A percentile compares a stretch with the other conserved stretches of the same genome.
Evolutionary conservation across 2,888 invertebrate species (phyloP).

Genomic region (Diplazon laetatorius): DNA sequence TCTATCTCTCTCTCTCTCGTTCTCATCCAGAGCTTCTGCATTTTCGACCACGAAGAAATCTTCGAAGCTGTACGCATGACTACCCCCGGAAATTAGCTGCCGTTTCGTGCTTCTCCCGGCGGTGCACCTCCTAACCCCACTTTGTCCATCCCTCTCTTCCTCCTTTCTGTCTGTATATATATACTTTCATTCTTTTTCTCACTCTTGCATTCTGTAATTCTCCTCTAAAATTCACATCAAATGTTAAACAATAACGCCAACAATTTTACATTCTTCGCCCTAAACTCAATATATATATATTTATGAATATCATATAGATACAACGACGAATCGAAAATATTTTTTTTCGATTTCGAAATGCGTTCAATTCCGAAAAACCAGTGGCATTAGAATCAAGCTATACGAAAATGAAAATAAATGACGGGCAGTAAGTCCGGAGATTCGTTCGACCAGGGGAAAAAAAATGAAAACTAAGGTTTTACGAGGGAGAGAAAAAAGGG

Average conservation of each 20-base stretch:
- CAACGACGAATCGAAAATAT: neutral
- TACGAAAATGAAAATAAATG: slow-evolving; percentile 6
- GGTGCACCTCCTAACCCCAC: slow-evolving; percentile 25
- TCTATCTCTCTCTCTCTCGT: slow-evolving; percentile 35
- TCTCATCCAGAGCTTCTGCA: slow-evolving; percentile 39
- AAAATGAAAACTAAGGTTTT: slow-evolving; percentile 39
- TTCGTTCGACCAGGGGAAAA: slow-evolving; percentile 50
- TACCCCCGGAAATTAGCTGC: slow-evolving; percentile 70
- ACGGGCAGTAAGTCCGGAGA: slow-evolving; percentile 35
- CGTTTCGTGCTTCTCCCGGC: slow-evolving; percentile 58
- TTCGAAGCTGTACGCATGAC: slow-evolving; percentile 67
- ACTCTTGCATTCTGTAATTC: slow-evolving; percentile 35
- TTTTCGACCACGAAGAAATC: slow-evolving; percentile 61
- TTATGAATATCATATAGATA: no score
- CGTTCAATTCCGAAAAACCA: slow-evolving; percentile 43
- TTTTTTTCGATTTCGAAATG: slow-evolving; percentile 20
- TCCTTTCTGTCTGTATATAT: neutral
- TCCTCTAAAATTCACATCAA: slow-evolving; percentile 53
- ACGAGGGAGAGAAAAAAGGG: slow-evolving; percentile 29
- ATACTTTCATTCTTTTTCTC: no score
- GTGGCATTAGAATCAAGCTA: neutral
- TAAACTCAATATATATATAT: neutral
- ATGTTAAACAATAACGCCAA: slow-evolving; percentile 20
- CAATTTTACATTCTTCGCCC: slow-evolving; percentile 32
- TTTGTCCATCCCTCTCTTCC: neutral